Evolutionary conservation across 2,888 invertebrate genomes (phyloP).

Genomic region (Ryuthela nishihirai): DNA sequence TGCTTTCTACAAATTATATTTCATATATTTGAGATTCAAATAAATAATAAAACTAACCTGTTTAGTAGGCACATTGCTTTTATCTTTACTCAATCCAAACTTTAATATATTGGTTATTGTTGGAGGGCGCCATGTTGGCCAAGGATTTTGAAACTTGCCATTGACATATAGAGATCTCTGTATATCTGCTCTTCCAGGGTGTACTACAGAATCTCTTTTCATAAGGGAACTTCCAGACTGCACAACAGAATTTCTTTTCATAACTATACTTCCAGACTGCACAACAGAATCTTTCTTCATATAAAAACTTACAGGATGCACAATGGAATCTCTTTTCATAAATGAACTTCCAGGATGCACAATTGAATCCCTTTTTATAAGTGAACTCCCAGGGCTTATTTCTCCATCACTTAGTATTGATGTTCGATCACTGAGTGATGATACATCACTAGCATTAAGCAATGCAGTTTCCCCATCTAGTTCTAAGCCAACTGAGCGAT

Average conservation of each 20-base stretch:
- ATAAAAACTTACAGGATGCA: neutral
- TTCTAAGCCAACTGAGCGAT: constrained; percentile 16
- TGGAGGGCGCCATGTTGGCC: constrained; percentile 45
- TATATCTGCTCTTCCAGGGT: constrained; percentile 35
- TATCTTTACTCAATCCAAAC: constrained; percentile 40
- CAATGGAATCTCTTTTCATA: neutral
- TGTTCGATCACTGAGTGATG: constrained; percentile 1
- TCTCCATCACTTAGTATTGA: constrained; percentile 1
- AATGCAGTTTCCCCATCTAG: neutral
- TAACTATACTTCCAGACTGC: neutral
- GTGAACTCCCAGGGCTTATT: constrained; percentile 1
- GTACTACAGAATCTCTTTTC: constrained; percentile 42
- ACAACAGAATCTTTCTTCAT: neutral
- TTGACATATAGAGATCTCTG: constrained; percentile 44
- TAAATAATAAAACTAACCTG: too few species aligned
- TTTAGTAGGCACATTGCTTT: constrained; percentile 42
- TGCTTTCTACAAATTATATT: too few species aligned
- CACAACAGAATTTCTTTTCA: neutral
- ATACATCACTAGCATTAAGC: neutral
- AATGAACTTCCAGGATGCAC: neutral
- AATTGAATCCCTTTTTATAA: neutral
- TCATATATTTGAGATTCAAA: too few species aligned
- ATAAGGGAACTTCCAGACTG: constrained; percentile 10
- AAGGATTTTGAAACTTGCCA: constrained; percentile 47
- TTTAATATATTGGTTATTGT: constrained; percentile 39